Base-by-base conservation (phyloP, 2,888 invertebrate species). In the Parnassius glacialis region DNA sequence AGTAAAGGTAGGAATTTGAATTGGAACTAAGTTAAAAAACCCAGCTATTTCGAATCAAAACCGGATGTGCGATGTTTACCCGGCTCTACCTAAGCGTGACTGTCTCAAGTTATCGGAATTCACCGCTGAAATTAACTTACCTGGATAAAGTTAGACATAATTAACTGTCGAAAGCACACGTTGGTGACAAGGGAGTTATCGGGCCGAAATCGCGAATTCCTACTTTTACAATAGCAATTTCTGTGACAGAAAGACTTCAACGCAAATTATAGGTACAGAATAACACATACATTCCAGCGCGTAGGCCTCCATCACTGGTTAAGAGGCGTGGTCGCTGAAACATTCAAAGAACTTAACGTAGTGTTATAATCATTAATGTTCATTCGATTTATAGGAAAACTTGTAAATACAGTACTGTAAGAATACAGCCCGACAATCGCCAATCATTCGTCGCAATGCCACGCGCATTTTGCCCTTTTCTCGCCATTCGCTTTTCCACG, bases 241-340 rank as follows among this genome's bases (percentile, higher is more conserved):
- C 44, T 11, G 34, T 53, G 34, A 50, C 57, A 53, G 59, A 62
- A 62, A 62, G 62, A 62, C 44, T 59, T 62, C 62, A 62, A 62
- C 62, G 62, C 62, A 59, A 59, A 44, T 52, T 51, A 45, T 50
- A 62, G 47, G 55, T 43, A 52, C 34, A 41, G 34, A 16, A 53
- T 44, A 62, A 10, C 10, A 54, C 11, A 34, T 2, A 13, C 48
- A 44, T 48, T 50, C n/a, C 44, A 9, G 54, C 50, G 52, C 54
- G 53, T 53, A 54, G 50, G 34, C 16, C 43, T 53, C 53, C 25
- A 44, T 50, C 34, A 5, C 20, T 57, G 34, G 53, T 57, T 47
- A 43, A 20, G 34, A 58, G 62, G 62, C 62, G 62, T 58, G 62
- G 57, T 58, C 53, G 50, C 62, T 53, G 16, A 50, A 9, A 12